Evolutionary conservation across 1,140 invertebrate species (phyloP).

Genomic region (Drosophila pachea): DNA sequence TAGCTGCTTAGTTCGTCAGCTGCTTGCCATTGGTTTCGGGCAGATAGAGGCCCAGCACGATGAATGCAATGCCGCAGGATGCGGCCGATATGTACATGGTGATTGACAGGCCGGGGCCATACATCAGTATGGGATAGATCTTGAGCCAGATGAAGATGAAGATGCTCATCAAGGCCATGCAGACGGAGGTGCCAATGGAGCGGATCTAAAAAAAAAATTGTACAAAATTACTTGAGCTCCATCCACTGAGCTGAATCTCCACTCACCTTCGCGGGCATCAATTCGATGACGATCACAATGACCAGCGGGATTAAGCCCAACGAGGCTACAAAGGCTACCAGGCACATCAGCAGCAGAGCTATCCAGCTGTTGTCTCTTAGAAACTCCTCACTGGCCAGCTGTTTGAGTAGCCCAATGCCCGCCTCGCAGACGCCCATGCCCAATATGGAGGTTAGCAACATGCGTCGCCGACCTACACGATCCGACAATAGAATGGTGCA

Average conservation of each 20-base stretch:
- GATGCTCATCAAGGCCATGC: conserved; percentile 61
- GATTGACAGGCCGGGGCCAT: conserved; percentile 47
- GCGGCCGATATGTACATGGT: conserved; percentile 65
- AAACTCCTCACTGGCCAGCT: conserved; percentile 33
- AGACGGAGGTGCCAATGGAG: conserved; percentile 63
- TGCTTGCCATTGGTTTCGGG: conserved; percentile 71
- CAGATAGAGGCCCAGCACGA: conserved; percentile 61
- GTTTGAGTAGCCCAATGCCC: conserved; percentile 45
- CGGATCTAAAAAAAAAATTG: conserved; percentile 47
- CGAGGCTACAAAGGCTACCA: conserved; percentile 47
- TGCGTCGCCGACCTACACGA: conserved; percentile 51
- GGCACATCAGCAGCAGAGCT: conserved; percentile 53
- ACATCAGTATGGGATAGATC: conserved; percentile 65
- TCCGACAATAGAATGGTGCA: conserved; percentile 54
- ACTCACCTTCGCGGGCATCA: conserved; percentile 62
- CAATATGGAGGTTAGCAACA: conserved; percentile 55
- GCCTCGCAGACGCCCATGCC: conserved; percentile 58
- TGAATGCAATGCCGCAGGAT: conserved; percentile 56
- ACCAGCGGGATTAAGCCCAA: conserved; percentile 57
- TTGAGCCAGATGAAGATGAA: conserved; percentile 66
- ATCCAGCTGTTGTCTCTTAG: conserved; percentile 54
- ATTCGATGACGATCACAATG: conserved; percentile 59
- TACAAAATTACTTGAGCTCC: too few relatives aligned
- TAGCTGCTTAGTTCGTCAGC: conserved; percentile 64
- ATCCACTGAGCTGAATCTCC: background rate